Conservation (phyloP, 2,113 vertebrate genomes). For the Tiliqua scincoides region DNA sequence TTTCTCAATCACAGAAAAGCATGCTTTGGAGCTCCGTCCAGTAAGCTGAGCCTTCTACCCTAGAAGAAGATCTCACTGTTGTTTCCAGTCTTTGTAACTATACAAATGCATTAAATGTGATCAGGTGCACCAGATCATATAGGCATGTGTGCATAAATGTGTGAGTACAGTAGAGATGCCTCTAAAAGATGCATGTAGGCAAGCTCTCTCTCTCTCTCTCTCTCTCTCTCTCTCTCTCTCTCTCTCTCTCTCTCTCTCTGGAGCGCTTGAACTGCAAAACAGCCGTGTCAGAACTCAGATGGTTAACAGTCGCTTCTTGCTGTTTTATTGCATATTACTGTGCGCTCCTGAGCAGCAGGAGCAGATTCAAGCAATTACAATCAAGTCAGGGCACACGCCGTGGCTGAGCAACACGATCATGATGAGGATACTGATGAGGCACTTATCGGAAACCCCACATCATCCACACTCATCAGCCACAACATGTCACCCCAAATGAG, state of each 20-base stretch:
- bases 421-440: conserved; percentile 99
- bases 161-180: conserved; percentile 55
- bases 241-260: conserved; percentile 59
- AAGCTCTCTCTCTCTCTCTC: conserved; percentile 42
- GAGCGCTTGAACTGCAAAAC: conserved; percentile 82
- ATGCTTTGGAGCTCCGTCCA: too few species aligned
- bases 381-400: conserved; percentile 99
- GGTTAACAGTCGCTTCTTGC: conserved; percentile 91
- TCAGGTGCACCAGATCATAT: neutral
- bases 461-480: conserved; percentile 89
- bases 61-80: neutral
- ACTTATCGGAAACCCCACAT: conserved; percentile 96
- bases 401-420: conserved; percentile 94
- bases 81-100: neutral
- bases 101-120: neutral
- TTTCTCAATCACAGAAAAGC: too few species aligned
- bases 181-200: conserved; percentile 55
- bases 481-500: conserved; percentile 88
- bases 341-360: conserved; percentile 95
- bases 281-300: conserved; percentile 85
- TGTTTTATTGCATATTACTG: conserved; percentile 97
- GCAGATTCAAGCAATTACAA: conserved; percentile 99
- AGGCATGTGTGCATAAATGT: conserved; percentile 43
- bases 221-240: conserved; percentile 48
- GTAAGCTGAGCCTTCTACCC: too few species aligned